These are phyloP conservation scores for Cetoscarus ocellatus DNA, from an alignment of 2,797 vertebrate genomes.

Conservation along the genomic window DNA sequence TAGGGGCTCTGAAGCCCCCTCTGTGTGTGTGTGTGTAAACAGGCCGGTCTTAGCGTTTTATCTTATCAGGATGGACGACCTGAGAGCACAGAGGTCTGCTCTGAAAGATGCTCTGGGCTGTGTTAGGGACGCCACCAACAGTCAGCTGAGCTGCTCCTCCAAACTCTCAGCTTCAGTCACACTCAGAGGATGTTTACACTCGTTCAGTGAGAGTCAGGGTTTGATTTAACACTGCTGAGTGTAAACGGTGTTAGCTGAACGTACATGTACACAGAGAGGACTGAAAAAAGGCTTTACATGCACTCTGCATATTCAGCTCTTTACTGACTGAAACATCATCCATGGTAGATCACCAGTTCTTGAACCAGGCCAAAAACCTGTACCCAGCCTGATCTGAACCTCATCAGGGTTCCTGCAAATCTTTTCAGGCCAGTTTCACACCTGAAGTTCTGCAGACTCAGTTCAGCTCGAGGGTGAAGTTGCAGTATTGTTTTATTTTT, in stretches of 20 bases:
- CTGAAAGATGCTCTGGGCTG: conserved; percentile 55
- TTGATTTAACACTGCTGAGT: conserved; percentile 20
- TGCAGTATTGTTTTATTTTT: too few relatives aligned
- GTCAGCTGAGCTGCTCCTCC: conserved; percentile 5
- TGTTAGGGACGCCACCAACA: conserved; percentile 40
- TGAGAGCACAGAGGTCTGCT: conserved; percentile 30
- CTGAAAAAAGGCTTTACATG: too few relatives aligned
- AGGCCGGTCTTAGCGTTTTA: conserved; percentile 52
- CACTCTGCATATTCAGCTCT: too few relatives aligned
- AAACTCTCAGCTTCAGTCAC: conserved; percentile 5
- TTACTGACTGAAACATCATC: too few relatives aligned
- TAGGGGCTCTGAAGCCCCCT: conserved; percentile 57
- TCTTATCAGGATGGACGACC: conserved; percentile 71
- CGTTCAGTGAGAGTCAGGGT: conserved; percentile 21
- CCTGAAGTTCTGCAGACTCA: too few relatives aligned
- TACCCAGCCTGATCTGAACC: too few relatives aligned
- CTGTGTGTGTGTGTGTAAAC: conserved; percentile 46
- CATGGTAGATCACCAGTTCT: too few relatives aligned
- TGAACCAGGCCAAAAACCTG: too few relatives aligned
- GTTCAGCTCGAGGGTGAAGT: too few relatives aligned
- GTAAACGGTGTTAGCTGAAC: background rate
- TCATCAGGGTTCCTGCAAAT: too few relatives aligned
- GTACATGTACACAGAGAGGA: background rate
- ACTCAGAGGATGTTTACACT: conserved; percentile 31
- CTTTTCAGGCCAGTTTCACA: too few relatives aligned